phyloP scores from a whole-genome alignment of 53 echinoderm and acorn worm species.

The Henricia sp. region DNA sequence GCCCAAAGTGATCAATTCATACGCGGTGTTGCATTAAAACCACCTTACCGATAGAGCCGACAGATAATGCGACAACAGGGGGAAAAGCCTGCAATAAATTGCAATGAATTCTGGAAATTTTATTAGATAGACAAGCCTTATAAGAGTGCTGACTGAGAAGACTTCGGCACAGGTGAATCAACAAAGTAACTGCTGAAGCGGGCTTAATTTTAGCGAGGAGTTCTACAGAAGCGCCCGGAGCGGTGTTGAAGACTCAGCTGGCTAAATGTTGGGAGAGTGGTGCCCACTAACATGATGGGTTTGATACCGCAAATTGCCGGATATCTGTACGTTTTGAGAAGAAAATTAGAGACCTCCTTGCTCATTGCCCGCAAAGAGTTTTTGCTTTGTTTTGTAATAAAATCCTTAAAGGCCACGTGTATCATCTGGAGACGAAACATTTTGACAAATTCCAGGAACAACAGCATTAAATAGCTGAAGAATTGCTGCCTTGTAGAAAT shows the following conservation, averaged over 20 bases:
- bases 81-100: constrained; percentile 16
- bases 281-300: background rate
- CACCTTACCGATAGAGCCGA: too few relatives aligned
- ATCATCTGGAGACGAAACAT: too few relatives aligned
- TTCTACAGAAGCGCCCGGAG: background rate
- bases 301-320: background rate
- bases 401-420: too few relatives aligned
- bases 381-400: too few relatives aligned
- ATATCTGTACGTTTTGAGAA: too few relatives aligned
- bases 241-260: constrained; percentile 7
- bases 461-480: too few relatives aligned
- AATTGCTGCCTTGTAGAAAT: too few relatives aligned
- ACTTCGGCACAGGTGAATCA: constrained; percentile 26
- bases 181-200: background rate
- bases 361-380: too few relatives aligned
- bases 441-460: too few relatives aligned
- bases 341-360: too few relatives aligned
- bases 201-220: background rate
- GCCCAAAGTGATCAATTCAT: too few relatives aligned
- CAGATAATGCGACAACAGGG: background rate
- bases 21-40: too few relatives aligned
- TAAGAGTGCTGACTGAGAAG: background rate
- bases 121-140: background rate
- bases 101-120: background rate
- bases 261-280: background rate